These are phyloP conservation scores for Aurelia sp. DNA, from an alignment of 30 jellyfish, hydroid and myxozoan genomes.

Conservation along the genomic window DNA sequence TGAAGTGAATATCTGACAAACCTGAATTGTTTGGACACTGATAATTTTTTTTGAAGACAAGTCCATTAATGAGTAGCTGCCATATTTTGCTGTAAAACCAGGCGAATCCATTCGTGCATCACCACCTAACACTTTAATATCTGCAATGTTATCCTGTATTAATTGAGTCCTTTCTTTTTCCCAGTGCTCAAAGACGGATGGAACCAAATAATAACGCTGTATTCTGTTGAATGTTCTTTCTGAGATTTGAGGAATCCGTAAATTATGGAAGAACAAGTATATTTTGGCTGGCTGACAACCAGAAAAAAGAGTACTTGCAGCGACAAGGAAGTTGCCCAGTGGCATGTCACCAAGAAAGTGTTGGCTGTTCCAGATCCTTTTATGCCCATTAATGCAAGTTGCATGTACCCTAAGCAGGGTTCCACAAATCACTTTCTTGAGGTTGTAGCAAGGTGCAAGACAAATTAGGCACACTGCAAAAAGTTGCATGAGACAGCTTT, in stretches of 20 bases:
- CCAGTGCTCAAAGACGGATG: slow-evolving; percentile 19
- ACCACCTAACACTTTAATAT: slow-evolving; percentile 19
- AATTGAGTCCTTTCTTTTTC: background rate
- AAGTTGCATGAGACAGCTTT: slow-evolving; percentile 21
- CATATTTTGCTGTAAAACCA: slow-evolving; percentile 55
- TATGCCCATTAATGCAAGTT: slow-evolving; percentile 42
- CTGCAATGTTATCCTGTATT: background rate
- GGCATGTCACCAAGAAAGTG: slow-evolving; percentile 39
- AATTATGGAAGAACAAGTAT: slow-evolving; percentile 13
- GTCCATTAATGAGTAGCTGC: slow-evolving; percentile 38
- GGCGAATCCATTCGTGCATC: slow-evolving; percentile 42
- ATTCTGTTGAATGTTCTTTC: background rate
- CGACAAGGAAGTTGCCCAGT: slow-evolving; percentile 36
- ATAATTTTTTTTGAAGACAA: slow-evolving; percentile 9
- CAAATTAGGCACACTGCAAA: slow-evolving; percentile 8
- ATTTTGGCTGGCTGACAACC: slow-evolving; percentile 48
- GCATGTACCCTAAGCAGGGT: slow-evolving; percentile 18
- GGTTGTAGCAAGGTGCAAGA: slow-evolving; percentile 3
- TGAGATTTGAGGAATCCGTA: slow-evolving; percentile 23
- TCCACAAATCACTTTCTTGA: background rate
- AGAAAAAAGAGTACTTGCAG: slow-evolving; percentile 51
- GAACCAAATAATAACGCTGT: slow-evolving; percentile 23
- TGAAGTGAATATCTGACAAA: background rate
- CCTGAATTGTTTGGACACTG: slow-evolving; percentile 26
- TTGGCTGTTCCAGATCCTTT: slow-evolving; percentile 26